These are phyloP conservation scores for Minunthozetes semirufus DNA, from an alignment of 2,888 invertebrate species.

Conservation along the genomic window DNA sequence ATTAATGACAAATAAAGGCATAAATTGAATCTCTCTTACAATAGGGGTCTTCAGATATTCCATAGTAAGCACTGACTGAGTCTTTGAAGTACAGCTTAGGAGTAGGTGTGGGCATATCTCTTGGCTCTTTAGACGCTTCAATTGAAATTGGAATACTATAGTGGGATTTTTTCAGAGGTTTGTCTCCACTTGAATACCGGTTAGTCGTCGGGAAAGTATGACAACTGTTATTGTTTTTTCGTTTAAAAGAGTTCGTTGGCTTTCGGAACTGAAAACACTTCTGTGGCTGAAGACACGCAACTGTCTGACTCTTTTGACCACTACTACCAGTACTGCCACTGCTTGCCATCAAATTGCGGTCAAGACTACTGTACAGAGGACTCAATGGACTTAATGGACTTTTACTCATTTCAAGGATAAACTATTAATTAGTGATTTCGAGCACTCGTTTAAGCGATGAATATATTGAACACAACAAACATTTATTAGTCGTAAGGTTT, in stretches of 20 bases:
- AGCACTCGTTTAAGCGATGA: not conserved
- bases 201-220: not conserved
- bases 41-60: slow-evolving; percentile 16
- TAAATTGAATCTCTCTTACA: not conserved
- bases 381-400: not conserved
- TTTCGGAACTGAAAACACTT: slow-evolving; percentile 11
- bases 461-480: not conserved
- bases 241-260: slow-evolving; percentile 10
- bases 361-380: not conserved
- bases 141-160: not conserved
- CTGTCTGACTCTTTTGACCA: not conserved
- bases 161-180: not conserved
- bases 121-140: not conserved
- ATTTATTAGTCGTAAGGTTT: no score
- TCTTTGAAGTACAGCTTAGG: not conserved
- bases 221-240: not conserved
- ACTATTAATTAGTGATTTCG: not conserved
- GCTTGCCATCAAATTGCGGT: not conserved
- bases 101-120: not conserved
- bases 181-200: not conserved
- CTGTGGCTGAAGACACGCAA: not conserved
- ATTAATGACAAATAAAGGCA: not conserved
- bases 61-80: slow-evolving; percentile 8
- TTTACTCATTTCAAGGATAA: not conserved
- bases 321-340: not conserved